phyloP scores from a whole-genome alignment of 2,888 invertebrate species.

The Yponomeuta cagnagella region DNA sequence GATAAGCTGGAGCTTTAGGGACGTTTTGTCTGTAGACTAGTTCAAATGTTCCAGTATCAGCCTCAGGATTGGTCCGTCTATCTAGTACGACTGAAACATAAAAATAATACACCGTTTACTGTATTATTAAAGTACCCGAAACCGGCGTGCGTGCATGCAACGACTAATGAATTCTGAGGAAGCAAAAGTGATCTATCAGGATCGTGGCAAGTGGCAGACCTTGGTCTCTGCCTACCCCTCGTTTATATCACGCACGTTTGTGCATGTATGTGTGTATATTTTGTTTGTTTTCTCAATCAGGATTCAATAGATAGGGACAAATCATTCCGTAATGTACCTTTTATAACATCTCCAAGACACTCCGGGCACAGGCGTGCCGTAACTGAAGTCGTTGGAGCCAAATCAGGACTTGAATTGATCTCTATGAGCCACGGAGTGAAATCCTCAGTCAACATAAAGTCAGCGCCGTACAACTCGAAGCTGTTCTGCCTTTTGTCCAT shows the following conservation, averaged over 20 bases:
- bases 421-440: constrained; percentile 95
- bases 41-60: constrained; percentile 89
- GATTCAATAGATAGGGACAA: too few relatives aligned
- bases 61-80: constrained; percentile 80
- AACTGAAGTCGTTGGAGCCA: constrained; percentile 92
- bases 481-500: constrained; percentile 88
- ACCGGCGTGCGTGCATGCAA: too few relatives aligned
- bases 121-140: too few relatives aligned
- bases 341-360: constrained; percentile 92
- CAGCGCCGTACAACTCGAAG: constrained; percentile 95
- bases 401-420: constrained; percentile 95
- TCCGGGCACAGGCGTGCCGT: constrained; percentile 90
- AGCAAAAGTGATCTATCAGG: too few relatives aligned
- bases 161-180: too few relatives aligned
- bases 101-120: constrained; percentile 13
- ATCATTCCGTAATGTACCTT: constrained; percentile 76
- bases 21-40: constrained; percentile 85
- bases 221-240: too few relatives aligned
- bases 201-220: too few relatives aligned
- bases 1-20: constrained; percentile 87
- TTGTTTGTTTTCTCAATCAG: too few relatives aligned
- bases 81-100: constrained; percentile 84
- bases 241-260: too few relatives aligned
- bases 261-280: too few relatives aligned
- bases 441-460: constrained; percentile 94